phyloP scores from a whole-genome alignment of 2,113 vertebrate species.

The Genyomyrus donnyi region DNA sequence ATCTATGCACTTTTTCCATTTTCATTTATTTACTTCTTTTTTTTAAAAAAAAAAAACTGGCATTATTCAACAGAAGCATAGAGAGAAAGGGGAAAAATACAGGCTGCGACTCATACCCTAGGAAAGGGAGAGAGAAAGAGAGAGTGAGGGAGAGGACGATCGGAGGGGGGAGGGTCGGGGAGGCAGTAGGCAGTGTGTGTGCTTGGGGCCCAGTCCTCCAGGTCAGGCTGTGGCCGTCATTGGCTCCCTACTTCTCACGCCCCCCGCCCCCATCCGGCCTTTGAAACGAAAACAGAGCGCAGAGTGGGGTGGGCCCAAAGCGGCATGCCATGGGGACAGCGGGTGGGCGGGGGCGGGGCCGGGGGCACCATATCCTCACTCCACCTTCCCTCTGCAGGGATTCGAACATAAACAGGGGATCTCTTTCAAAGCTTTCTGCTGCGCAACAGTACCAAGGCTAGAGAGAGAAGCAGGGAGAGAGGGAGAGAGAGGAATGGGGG shows the following conservation, averaged over 20 bases:
- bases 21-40: neutral
- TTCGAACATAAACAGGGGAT: slow-evolving; percentile 1
- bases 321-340: neutral
- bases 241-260: slow-evolving; percentile 37
- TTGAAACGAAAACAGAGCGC: slow-evolving; percentile 25
- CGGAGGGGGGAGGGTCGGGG: neutral
- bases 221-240: slow-evolving; percentile 39
- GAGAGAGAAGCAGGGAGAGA: neutral
- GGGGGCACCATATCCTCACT: neutral
- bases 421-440: slow-evolving; percentile 11
- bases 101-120: neutral
- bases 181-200: neutral
- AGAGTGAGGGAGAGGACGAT: neutral
- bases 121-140: neutral
- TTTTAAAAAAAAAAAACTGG: neutral
- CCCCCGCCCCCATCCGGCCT: slow-evolving; percentile 25
- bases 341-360: neutral
- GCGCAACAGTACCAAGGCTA: neutral
- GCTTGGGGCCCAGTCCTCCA: slow-evolving; percentile 38
- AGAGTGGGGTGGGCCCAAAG: slow-evolving; percentile 1
- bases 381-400: slow-evolving; percentile 6
- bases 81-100: neutral
- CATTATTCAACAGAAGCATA: neutral
- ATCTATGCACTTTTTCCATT: neutral
- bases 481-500: neutral